phyloP scores from a whole-genome alignment of 1,140 invertebrate genomes.

The Trichonephila clavata region DNA sequence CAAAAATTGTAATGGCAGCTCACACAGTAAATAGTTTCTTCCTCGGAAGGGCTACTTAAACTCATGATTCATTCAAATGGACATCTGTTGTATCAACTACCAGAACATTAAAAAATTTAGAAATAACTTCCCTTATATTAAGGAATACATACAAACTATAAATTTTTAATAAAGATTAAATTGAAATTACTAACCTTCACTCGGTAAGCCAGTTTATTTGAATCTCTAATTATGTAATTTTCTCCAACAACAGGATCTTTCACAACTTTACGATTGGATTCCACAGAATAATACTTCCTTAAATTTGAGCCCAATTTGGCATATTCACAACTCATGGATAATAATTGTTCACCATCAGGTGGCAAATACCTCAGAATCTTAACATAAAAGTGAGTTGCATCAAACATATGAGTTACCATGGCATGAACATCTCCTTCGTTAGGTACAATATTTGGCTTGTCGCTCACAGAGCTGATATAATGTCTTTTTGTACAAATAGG shows the following conservation, averaged over 20 bases:
- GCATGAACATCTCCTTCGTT: constrained; percentile 49
- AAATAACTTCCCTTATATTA: no score
- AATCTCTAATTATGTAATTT: constrained; percentile 47
- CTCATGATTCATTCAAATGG: no score
- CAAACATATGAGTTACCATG: constrained; percentile 62
- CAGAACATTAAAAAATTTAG: no score
- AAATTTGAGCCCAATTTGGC: constrained; percentile 22
- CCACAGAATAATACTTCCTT: constrained; percentile 20
- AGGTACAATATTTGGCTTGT: constrained; percentile 30
- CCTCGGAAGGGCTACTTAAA: no score
- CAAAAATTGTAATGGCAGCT: no score
- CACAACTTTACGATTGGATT: constrained; percentile 10
- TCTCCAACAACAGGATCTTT: constrained; percentile 35
- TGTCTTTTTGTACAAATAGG: constrained; percentile 46
- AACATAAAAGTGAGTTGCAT: constrained; percentile 65
- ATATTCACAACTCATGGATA: constrained; percentile 44
- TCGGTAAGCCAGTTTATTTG: constrained; percentile 8
- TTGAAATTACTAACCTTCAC: constrained; percentile 38
- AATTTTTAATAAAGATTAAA: background rate
- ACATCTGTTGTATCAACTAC: no score
- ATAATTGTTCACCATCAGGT: background rate
- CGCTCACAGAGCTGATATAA: background rate
- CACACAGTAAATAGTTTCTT: no score
- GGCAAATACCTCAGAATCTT: constrained; percentile 22
- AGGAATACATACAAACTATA: no score